Evolutionary conservation across 30 jellyfish, hydroid and myxozoan species (phyloP).

Genomic region (Rhopilema esculentum): DNA sequence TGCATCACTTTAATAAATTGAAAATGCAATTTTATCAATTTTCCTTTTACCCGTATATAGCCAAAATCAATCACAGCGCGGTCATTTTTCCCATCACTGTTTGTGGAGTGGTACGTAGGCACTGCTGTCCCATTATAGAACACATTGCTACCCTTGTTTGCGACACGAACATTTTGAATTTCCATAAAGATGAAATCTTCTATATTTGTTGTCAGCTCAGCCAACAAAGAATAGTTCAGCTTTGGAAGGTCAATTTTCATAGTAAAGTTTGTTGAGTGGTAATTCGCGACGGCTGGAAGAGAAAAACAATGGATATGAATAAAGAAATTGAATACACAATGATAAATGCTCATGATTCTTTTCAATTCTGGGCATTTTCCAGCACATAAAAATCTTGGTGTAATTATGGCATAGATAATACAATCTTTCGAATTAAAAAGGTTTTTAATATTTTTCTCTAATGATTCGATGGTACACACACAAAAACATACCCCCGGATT

Average conservation of each 20-base stretch:
- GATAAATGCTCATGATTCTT: not conserved
- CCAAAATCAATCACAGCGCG: slow-evolving; percentile 82
- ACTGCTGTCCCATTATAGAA: slow-evolving; percentile 66
- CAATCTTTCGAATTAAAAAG: not conserved
- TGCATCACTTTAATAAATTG: not conserved
- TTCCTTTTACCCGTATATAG: slow-evolving; percentile 68
- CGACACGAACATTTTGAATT: slow-evolving; percentile 41
- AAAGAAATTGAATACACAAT: not conserved
- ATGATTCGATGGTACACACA: too few species aligned
- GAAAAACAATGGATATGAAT: not conserved
- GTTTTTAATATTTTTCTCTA: too few species aligned
- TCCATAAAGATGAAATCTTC: slow-evolving; percentile 79
- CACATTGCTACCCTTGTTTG: slow-evolving; percentile 53
- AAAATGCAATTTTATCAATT: not conserved
- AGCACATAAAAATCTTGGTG: too few species aligned
- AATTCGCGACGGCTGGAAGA: slow-evolving; percentile 54
- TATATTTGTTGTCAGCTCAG: slow-evolving; percentile 82
- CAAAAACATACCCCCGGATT: not conserved
- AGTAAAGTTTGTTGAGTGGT: slow-evolving; percentile 35
- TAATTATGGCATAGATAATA: too few species aligned
- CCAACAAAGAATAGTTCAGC: slow-evolving; percentile 74
- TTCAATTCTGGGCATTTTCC: too few species aligned
- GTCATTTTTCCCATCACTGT: slow-evolving; percentile 58
- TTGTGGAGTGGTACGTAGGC: slow-evolving; percentile 45
- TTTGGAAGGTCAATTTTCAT: slow-evolving; percentile 76